These are phyloP conservation scores for Dryoscopus gambensis DNA, from an alignment of 2,113 vertebrate species.

Conservation along the genomic window DNA sequence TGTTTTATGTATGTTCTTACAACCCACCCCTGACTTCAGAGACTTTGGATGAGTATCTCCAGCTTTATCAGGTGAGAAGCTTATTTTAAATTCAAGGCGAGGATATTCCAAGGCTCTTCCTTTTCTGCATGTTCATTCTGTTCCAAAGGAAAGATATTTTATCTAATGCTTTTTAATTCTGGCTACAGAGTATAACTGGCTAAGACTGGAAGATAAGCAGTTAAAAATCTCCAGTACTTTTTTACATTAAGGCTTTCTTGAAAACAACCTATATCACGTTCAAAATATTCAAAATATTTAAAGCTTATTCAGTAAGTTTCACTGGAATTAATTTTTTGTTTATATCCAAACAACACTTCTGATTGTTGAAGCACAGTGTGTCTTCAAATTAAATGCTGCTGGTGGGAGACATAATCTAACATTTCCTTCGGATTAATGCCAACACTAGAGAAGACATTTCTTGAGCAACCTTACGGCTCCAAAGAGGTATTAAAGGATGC, in stretches of 20 bases:
- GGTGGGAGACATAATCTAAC: neutral
- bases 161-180: neutral
- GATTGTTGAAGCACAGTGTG: neutral
- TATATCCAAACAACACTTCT: neutral
- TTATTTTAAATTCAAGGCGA: neutral
- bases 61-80: neutral
- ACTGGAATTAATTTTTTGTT: neutral
- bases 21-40: neutral
- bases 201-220: neutral
- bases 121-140: neutral
- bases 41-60: neutral
- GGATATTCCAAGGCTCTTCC: neutral
- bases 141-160: neutral
- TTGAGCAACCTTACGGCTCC: neutral
- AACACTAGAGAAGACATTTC: neutral
- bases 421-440: neutral
- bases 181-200: neutral
- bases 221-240: neutral
- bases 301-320: neutral
- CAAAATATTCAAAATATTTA: neutral
- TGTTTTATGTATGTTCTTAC: neutral
- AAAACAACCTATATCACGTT: neutral
- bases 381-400: neutral
- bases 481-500: neutral
- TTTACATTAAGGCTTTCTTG: neutral